A percentile compares a stretch with the other conserved stretches of the same genome.
Evolutionary conservation across 2,113 vertebrate species (phyloP).

Genomic region (Delphinus delphis): DNA sequence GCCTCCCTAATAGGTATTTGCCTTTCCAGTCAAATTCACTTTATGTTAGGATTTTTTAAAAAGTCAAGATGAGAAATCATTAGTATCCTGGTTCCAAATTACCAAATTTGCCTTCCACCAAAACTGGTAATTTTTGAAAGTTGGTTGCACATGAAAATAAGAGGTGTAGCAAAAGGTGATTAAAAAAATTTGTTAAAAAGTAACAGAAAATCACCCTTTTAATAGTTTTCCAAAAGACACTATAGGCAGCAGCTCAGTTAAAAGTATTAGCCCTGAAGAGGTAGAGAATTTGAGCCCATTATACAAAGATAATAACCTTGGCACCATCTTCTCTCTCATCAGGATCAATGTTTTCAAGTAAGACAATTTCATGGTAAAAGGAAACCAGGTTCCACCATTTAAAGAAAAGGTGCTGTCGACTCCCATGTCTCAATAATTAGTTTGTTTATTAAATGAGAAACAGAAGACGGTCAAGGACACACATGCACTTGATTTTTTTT

Average conservation of each 20-base stretch:
- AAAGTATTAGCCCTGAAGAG: constrained; percentile 84
- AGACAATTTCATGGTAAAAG: constrained; percentile 78
- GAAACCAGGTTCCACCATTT: constrained; percentile 74
- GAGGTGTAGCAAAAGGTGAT: constrained; percentile 71
- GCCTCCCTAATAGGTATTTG: constrained; percentile 80
- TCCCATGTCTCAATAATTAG: constrained; percentile 56
- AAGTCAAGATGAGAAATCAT: constrained; percentile 72
- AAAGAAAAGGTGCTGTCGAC: constrained; percentile 62
- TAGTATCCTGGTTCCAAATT: constrained; percentile 72
- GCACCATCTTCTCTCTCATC: constrained; percentile 83
- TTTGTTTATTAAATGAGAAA: constrained; percentile 72
- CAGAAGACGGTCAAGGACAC: constrained; percentile 79
- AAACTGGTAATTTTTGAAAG: constrained; percentile 68
- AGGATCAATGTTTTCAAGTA: constrained; percentile 76
- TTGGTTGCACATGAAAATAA: constrained; percentile 80
- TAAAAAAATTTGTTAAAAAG: constrained; percentile 59
- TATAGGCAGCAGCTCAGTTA: constrained; percentile 81
- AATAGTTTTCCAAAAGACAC: constrained; percentile 72
- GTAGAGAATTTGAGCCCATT: constrained; percentile 83
- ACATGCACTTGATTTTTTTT: constrained; percentile 81
- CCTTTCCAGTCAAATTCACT: constrained; percentile 80
- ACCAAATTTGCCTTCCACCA: constrained; percentile 74
- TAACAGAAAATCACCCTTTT: constrained; percentile 74
- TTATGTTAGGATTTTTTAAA: constrained; percentile 68
- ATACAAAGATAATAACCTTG: constrained; percentile 75